Base-by-base conservation (phyloP, 2,113 vertebrate genomes). In the Paracanthobrama guichenoti region DNA sequence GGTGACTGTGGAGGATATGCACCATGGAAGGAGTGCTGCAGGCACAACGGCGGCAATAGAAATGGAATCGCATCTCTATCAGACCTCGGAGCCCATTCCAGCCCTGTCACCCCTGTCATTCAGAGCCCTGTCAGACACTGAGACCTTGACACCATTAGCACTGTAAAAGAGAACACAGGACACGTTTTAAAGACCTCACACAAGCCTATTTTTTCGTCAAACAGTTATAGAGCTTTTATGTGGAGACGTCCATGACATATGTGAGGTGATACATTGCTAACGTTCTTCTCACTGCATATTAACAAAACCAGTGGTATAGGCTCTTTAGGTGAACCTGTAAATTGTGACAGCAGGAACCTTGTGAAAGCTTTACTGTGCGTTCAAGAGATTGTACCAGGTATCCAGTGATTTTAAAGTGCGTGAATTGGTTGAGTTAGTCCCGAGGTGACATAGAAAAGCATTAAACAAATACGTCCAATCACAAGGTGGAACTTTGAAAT, bases 331-430 rank as follows among this genome's bases (percentile, higher is more conserved):
- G 66, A 75, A 22, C 50, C 59, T 35, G 67, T 71, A 81, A 90
- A 86, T 26, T 50, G 2, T 85, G 60, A 82, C 83, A 87, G 73
- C 79, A 80, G 73, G 80, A 90, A 81, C 57, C 26, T 75, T 73
- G 4, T 67, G 60, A 73, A 60, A 14, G 28, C 62, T 89, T 89
- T 85, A 87, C 42, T 35, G 57, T 39, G 67, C 79, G 46, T 39
- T 81, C 6, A 42, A 59, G 11, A 81, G 60, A 82, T 66, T 84
- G 77, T 48, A 73, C 60, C 42, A 72, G 79, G 62, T 71, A 85
- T 72, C 86, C 77, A 79, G 87, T 24, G 26, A 39, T 55, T 88
- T 77, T 55, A 84, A 31, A 57, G 79, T 50, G 59, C 18, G 16
- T 28, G 42, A 67, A 80, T n/a, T 31, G 55, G 53, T 22, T 39